Evolutionary conservation across 2,888 invertebrate species (phyloP).

Genomic region (Ypsolopha sequella): DNA sequence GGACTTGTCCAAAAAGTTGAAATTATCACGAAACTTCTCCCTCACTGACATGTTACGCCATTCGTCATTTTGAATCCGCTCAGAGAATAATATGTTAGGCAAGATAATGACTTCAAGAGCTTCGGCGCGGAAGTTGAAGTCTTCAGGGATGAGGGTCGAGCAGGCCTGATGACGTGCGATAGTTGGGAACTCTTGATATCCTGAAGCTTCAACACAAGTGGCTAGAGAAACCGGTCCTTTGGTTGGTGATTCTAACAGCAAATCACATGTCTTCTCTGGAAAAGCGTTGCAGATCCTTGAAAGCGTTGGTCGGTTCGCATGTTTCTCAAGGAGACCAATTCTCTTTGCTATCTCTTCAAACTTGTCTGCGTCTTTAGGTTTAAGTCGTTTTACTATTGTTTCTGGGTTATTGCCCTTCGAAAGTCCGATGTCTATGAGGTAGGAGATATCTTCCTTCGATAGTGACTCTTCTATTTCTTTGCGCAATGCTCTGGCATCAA

Average conservation of each 20-base stretch:
- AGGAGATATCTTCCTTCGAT: neutral
- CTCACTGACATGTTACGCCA: neutral
- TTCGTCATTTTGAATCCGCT: neutral
- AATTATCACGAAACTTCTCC: neutral
- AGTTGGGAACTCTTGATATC: neutral
- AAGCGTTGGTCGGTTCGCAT: neutral
- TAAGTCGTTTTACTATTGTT: neutral
- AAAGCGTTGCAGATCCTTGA: neutral
- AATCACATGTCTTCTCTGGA: neutral
- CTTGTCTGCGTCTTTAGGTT: neutral
- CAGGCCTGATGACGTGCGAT: neutral
- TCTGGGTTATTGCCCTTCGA: neutral
- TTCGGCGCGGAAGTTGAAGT: neutral
- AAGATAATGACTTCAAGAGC: neutral
- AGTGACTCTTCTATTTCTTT: neutral
- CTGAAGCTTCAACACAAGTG: neutral
- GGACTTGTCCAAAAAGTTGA: neutral
- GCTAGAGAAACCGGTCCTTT: neutral
- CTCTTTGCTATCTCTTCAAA: neutral
- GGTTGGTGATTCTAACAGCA: neutral
- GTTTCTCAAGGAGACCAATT: neutral
- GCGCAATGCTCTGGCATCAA: no score
- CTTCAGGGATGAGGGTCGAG: neutral
- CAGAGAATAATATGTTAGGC: neutral
- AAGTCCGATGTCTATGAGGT: neutral